Base-by-base conservation (phyloP, 1,140 invertebrate genomes). In the Mylabris phalerata region DNA sequence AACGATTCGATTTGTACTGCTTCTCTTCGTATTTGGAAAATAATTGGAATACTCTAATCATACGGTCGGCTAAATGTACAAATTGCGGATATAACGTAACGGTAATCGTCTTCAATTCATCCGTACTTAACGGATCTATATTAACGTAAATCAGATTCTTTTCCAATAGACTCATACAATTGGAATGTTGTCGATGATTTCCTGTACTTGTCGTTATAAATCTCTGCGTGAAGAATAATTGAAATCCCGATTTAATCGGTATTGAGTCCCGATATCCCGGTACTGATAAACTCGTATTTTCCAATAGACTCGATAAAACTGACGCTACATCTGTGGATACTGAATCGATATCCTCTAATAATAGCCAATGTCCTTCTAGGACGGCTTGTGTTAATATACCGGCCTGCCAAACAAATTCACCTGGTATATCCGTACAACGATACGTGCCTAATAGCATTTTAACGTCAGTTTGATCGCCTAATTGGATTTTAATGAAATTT, bases 401-500 rank as follows among this genome's bases (percentile, higher is more conserved):
- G 5, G 95, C 87, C 65, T 90, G 84, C 96, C 96, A 99, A 27
- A 95, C 75, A 78, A 99, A 99, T 76, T 99, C 92, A 40, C 96
- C 96, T 3, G 95, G 95, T 39, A 96, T 81, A 71, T 98, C 94
- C 0, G 96, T 97, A 73, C 96, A 98, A 63, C 88, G 82, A 76
- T 99, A 98, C 26, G 91, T 90, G 4, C 97, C 97, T 9, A 99
- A 75, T 10, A 99, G 73, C 79, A 94, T 89, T 78, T 96, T 93
- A 48, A 92, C 91, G 73, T 99, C 97, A n/a, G 93, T 95, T 76
- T 99, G 94, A 78, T 99, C 95, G 3, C 95, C 93, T 4, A 99
- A 77, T 72, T 99, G 96, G 27, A 99, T 85, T 76, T 90, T 92
- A 45, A 90, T 78, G 60, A 86, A 85, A 48, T 72, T 75, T 39